A percentile compares a stretch with the other conserved stretches of the same genome.
phyloP scores from a whole-genome alignment of 2,113 vertebrate genomes.

The Chaetorhynchus papuensis region DNA sequence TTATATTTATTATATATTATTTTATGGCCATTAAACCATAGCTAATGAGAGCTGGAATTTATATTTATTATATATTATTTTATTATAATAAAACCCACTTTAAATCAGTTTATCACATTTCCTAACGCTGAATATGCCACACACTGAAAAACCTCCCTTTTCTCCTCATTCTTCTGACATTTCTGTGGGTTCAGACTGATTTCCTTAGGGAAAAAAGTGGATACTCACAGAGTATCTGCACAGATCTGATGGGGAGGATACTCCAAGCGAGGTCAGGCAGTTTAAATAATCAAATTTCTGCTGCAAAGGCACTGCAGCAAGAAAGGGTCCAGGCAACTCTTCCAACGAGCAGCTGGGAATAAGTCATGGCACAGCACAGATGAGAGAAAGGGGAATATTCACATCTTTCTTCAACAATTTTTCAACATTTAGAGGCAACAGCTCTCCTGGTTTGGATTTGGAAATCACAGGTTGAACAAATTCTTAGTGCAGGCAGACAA shows the following conservation, averaged over 20 bases:
- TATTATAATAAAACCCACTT: neutral
- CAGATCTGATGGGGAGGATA: neutral
- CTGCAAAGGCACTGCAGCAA: neutral
- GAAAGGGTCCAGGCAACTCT: neutral
- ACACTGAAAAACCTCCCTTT: neutral
- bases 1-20: neutral
- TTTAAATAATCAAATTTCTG: neutral
- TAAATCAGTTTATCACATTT: neutral
- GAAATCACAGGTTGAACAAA: neutral
- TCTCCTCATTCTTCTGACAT: neutral
- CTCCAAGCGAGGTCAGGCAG: neutral
- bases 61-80: neutral
- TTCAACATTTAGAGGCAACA: neutral
- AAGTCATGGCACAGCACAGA: neutral
- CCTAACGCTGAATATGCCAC: no score
- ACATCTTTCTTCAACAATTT: neutral
- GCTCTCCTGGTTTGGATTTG: neutral
- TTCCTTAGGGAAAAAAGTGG: neutral
- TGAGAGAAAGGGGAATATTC: neutral
- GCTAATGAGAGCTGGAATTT: neutral
- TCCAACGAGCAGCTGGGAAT: neutral
- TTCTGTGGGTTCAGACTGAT: neutral
- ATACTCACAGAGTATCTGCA: neutral
- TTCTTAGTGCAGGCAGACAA: neutral
- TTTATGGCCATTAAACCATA: neutral